phyloP scores from a whole-genome alignment of 1,140 invertebrate genomes.

The Drosophila dunni region DNA sequence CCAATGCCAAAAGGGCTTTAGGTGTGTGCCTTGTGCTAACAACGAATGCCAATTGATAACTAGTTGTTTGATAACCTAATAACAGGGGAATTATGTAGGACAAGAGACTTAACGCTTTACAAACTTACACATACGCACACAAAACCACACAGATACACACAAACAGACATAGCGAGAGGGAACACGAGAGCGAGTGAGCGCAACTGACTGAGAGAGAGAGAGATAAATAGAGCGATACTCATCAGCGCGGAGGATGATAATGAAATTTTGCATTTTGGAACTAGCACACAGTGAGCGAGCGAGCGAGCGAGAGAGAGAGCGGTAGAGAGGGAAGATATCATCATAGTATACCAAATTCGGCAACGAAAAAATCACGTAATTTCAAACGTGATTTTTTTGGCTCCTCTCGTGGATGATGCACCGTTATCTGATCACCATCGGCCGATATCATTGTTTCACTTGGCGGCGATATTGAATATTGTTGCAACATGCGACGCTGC shows the following conservation, averaged over 20 bases:
- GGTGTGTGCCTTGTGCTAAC: conserved; percentile 2
- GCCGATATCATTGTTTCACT: conserved; percentile 82
- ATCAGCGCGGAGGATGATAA: conserved; percentile 10
- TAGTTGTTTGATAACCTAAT: neutral
- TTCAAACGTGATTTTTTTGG: conserved; percentile 80
- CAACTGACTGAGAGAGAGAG: neutral
- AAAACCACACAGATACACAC: conserved; percentile 6
- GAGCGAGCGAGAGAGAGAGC: conserved; percentile 1
- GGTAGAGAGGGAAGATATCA: conserved; percentile 2
- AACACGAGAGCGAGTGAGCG: conserved; percentile 5
- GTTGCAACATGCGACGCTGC: conserved; percentile 75
- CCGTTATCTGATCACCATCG: conserved; percentile 83
- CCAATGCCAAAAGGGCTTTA: conserved; percentile 15
- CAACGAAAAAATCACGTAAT: conserved; percentile 84
- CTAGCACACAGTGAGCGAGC: conserved; percentile 9
- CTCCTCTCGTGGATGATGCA: conserved; percentile 81
- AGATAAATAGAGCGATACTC: conserved; percentile 13
- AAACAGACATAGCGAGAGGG: conserved; percentile 13
- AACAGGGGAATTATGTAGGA: neutral
- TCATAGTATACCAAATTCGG: conserved; percentile 79
- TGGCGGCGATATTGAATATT: conserved; percentile 80
- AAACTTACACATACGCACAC: neutral
- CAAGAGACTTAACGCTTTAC: conserved; percentile 3
- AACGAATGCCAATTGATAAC: conserved; percentile 30
- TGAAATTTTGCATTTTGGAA: conserved; percentile 1